Percentiles rank a stretch among this genome's conserved stretches.
phyloP scores from a whole-genome alignment of 2,113 vertebrate genomes.

The Pterocles gutturalis region DNA sequence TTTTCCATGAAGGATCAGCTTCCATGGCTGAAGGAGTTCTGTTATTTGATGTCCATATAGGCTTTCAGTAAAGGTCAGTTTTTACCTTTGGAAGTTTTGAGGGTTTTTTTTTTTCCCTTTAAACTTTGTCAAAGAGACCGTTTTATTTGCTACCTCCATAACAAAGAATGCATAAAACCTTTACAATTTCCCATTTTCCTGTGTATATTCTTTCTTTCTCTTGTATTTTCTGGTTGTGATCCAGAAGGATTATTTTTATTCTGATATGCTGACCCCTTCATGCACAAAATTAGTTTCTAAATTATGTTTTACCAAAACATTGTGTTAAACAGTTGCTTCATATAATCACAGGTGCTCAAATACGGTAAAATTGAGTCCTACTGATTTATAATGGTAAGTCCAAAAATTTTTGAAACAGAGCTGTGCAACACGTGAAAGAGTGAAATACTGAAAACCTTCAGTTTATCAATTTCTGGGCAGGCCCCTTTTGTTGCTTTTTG shows the following conservation, averaged over 20 bases:
- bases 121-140: not conserved
- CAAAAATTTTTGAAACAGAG: not conserved
- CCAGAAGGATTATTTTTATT: not conserved
- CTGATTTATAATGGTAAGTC: not conserved
- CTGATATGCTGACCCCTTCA: not conserved
- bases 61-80: not conserved
- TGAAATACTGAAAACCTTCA: not conserved
- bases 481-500: not conserved
- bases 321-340: accelerated
- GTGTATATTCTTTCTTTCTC: not conserved
- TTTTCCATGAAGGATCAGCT: not conserved
- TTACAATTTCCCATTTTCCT: not conserved
- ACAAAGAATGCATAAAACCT: not conserved
- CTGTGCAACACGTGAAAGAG: not conserved
- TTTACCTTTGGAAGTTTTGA: not conserved
- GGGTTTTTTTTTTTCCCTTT: not conserved
- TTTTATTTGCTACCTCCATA: not conserved
- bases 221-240: not conserved
- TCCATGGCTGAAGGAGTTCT: not conserved
- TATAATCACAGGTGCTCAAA: not conserved
- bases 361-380: not conserved
- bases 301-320: not conserved
- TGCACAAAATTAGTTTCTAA: not conserved
- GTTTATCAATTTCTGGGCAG: not conserved
- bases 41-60: not conserved